These are phyloP conservation scores for Venustaconcha ellipsiformis DNA, from an alignment of 1,140 invertebrate genomes.

Conservation along the genomic window DNA sequence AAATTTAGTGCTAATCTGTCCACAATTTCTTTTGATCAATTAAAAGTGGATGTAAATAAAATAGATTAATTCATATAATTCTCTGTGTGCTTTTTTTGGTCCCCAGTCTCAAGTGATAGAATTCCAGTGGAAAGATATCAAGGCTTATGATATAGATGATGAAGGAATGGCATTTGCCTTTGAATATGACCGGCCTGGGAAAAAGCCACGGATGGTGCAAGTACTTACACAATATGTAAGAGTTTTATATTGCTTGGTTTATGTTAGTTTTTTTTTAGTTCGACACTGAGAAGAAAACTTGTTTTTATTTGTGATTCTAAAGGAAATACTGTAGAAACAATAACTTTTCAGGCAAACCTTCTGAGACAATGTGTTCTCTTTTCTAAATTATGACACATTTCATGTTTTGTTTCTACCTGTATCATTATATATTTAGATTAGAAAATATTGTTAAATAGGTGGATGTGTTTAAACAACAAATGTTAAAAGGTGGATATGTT, in stretches of 20 bases:
- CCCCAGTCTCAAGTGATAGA: constrained; percentile 82
- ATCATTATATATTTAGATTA: too few relatives aligned
- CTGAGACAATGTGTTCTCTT: not conserved
- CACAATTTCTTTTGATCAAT: too few relatives aligned
- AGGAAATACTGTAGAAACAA: constrained; percentile 9
- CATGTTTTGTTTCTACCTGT: too few relatives aligned
- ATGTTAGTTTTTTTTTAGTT: constrained; percentile 2
- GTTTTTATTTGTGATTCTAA: constrained; percentile 5
- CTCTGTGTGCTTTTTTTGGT: not conserved
- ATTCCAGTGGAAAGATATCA: constrained; percentile 84
- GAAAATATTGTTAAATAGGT: too few relatives aligned
- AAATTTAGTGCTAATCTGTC: too few relatives aligned
- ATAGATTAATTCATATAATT: not conserved
- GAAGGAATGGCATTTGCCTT: constrained; percentile 91
- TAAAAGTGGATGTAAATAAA: too few relatives aligned
- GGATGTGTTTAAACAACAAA: too few relatives aligned
- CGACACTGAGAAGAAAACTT: not conserved
- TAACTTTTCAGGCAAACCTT: not conserved
- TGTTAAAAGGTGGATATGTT: too few relatives aligned
- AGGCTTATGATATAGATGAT: constrained; percentile 89
- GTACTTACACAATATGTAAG: constrained; percentile 93
- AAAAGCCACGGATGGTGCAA: constrained; percentile 87
- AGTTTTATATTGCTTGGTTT: constrained; percentile 51
- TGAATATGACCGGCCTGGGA: constrained; percentile 85
- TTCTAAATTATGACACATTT: not conserved